Percentiles rank a stretch among this genome's conserved stretches.
Conservation (phyloP, 2,888 invertebrate species). For the Acleris emargana region DNA sequence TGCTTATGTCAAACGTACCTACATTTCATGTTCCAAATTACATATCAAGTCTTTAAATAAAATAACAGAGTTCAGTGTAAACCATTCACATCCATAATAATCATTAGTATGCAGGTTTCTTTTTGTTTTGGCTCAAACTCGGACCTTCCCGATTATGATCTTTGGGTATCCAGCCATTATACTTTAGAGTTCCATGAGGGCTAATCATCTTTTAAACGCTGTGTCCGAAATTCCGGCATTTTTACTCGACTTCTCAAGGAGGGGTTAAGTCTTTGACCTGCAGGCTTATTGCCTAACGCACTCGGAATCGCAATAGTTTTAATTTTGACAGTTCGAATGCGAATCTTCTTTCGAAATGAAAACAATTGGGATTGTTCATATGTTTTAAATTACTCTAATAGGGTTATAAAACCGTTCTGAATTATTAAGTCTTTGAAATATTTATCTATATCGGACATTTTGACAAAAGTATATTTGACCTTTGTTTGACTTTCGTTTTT, state of each 20-base stretch:
- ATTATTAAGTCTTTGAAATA: too few species aligned
- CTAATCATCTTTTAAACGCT: neutral
- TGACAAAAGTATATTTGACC: too few species aligned
- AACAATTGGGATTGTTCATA: too few species aligned
- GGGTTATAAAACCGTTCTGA: too few species aligned
- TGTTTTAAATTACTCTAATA: too few species aligned
- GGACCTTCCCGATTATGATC: conserved; percentile 77
- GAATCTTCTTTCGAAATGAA: too few species aligned
- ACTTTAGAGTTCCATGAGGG: conserved; percentile 61
- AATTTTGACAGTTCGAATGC: too few species aligned
- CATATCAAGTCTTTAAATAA: conserved; percentile 65
- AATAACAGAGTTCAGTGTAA: conserved; percentile 63
- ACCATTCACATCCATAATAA: conserved; percentile 80
- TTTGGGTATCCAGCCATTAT: conserved; percentile 53
- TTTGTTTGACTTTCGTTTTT: too few species aligned
- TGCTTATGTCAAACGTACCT: neutral
- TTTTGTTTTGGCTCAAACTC: conserved; percentile 77
- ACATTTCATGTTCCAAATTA: conserved; percentile 54
- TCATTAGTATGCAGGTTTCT: conserved; percentile 76
- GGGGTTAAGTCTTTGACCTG: neutral
- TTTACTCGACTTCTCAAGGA: neutral
- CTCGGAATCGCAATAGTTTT: too few species aligned
- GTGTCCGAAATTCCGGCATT: neutral
- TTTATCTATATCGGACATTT: too few species aligned
- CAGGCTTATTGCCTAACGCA: too few species aligned